Base-by-base conservation (phyloP, 2,113 vertebrate species). In the Bufo gargarizans region DNA sequence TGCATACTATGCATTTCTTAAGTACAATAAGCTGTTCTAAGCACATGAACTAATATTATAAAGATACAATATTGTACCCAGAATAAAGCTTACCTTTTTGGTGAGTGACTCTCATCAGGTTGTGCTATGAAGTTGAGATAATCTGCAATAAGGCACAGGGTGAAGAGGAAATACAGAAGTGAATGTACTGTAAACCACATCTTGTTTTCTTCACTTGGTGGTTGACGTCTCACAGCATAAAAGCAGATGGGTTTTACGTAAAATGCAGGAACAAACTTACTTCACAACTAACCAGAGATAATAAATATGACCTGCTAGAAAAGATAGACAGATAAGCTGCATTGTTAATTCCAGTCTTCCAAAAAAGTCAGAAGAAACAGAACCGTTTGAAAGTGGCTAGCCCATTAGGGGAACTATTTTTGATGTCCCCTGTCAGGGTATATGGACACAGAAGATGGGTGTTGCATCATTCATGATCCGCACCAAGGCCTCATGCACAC, bases 161-260 rank as follows among this genome's bases (percentile, higher is more conserved):
- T 8, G 20, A 83, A 53, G 63, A 83, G 63, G 81, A 83, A 83
- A 45, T 83, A 69, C 3, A 83, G 45, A 53, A 61, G 47, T 22
- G 33, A n/a, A 50, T 5, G 5, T 33, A 47, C 45, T 76, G 45
- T 19, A 69, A 65, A 53, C 81, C 81, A 69, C 81, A 67, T 3
- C 61, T 56, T 43, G 77, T 16, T 33, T 43, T 58, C 4, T 78
- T n/a, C 4, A 1, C 10, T 55, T 8, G 47, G 67, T 72, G 5
- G 20, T 22, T 12, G 20, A 33, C n/a, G 12, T 33, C 65, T 14
- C 11, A 12, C 3, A 67, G n/a, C 69, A 71, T 71, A 12, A 71
- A 71, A 71, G 33, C 33, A 76, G 43, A 47, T 33, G 14, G 19
- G 72, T 49, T 61, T 76, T 49, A 72, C 69, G 4, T 14, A 14